Conservation (phyloP, 2,113 vertebrate species). For the Hystrix brachyura region DNA sequence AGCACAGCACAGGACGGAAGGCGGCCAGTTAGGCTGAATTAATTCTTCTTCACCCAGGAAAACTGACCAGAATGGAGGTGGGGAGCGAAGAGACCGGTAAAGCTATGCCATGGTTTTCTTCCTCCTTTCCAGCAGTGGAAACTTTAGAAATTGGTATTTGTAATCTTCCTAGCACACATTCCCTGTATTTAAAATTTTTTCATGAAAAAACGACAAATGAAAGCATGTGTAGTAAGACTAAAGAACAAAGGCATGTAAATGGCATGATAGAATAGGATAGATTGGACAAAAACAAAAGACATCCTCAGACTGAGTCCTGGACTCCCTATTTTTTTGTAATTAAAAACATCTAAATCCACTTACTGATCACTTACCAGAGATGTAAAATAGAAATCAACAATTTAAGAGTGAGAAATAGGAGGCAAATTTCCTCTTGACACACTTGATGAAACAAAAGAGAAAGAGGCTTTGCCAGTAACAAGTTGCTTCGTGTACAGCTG, state of each 20-base stretch:
- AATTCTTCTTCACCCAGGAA: neutral
- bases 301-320: neutral
- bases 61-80: neutral
- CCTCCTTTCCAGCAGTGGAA: constrained; percentile 36
- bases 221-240: neutral
- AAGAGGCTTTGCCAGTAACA: constrained; percentile 67
- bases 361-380: neutral
- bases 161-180: neutral
- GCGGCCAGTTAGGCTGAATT: neutral
- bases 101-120: neutral
- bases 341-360: constrained; percentile 22
- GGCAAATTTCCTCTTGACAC: constrained; percentile 49
- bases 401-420: neutral
- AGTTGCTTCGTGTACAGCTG: constrained; percentile 73
- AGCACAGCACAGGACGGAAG: neutral
- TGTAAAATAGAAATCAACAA: neutral
- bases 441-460: constrained; percentile 48
- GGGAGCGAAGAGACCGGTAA: neutral
- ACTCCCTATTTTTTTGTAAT: neutral
- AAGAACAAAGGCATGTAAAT: constrained; percentile 8
- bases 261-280: neutral
- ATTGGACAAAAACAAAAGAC: neutral
- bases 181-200: neutral
- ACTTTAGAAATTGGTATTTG: neutral
- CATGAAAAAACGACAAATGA: constrained; percentile 38